Conservation (phyloP, 1,140 invertebrate species). For the Drosophila micromelanica region DNA sequence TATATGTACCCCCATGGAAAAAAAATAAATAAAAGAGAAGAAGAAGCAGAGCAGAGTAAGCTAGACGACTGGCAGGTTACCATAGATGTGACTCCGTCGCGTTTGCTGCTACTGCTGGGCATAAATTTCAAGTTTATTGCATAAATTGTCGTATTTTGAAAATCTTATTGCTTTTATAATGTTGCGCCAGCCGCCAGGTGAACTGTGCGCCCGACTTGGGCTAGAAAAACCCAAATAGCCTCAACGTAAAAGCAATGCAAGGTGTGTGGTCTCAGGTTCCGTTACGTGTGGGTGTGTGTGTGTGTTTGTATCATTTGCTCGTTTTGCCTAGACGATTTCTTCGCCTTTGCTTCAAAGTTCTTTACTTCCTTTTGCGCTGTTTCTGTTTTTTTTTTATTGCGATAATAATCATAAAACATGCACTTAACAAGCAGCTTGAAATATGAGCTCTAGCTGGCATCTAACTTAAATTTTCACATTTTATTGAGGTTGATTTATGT, state of each 20-base stretch:
- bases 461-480: conserved; percentile 78
- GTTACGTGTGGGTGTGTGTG: conserved; percentile 7
- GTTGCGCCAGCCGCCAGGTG: conserved; percentile 41
- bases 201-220: not conserved
- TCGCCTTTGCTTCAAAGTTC: not conserved
- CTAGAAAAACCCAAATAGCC: conserved; percentile 23
- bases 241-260: conserved; percentile 25
- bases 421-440: conserved; percentile 82
- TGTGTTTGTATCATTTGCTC: conserved; percentile 62
- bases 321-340: conserved; percentile 37
- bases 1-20: conserved; percentile 8
- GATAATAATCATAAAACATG: conserved; percentile 83
- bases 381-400: conserved; percentile 74
- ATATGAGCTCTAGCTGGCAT: conserved; percentile 65
- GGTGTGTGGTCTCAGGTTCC: conserved; percentile 5
- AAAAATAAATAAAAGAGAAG: conserved; percentile 21
- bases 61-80: conserved; percentile 23
- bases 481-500: conserved; percentile 74
- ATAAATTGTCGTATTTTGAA: conserved; percentile 83
- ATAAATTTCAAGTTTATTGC: conserved; percentile 83
- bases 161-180: conserved; percentile 83
- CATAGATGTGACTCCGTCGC: conserved; percentile 10
- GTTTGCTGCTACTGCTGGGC: conserved; percentile 37
- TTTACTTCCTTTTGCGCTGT: conserved; percentile 21
- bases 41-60: conserved; percentile 3